Percentiles rank a stretch among this genome's conserved stretches.
These are phyloP conservation scores for Drosophila lini DNA, from an alignment of 1,140 invertebrate genomes.

Conservation along the genomic window DNA sequence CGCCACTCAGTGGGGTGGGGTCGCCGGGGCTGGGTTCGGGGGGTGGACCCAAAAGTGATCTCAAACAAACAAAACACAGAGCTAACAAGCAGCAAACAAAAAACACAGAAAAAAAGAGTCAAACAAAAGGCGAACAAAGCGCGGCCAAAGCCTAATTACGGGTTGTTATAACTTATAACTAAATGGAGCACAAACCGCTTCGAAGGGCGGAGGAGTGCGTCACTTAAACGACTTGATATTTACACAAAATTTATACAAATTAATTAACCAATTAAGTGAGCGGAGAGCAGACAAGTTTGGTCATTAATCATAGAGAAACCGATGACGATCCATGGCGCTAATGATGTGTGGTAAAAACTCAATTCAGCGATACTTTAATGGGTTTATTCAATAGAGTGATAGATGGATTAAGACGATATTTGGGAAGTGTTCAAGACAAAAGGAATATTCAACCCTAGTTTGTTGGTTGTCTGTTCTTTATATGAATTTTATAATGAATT, in stretches of 20 bases:
- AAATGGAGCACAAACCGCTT: conserved; percentile 27
- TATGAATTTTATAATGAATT: no score
- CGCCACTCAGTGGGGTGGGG: not conserved
- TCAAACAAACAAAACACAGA: conserved; percentile 53
- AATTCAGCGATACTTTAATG: conserved; percentile 19
- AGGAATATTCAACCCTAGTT: not conserved
- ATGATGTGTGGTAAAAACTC: conserved; percentile 40
- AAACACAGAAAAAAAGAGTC: conserved; percentile 16
- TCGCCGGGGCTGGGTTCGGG: not conserved
- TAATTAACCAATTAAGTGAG: conserved; percentile 61
- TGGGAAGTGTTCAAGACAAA: not conserved
- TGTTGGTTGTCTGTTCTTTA: not conserved
- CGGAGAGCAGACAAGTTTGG: conserved; percentile 20
- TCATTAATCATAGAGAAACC: conserved; percentile 49
- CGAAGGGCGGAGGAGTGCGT: conserved; percentile 18
- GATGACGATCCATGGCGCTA: conserved; percentile 19
- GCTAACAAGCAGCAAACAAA: conserved; percentile 32
- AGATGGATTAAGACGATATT: conserved; percentile 24
- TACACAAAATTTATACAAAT: conserved; percentile 57
- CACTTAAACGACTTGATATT: conserved; percentile 56
- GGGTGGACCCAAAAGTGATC: conserved; percentile 41
- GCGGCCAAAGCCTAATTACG: conserved; percentile 48
- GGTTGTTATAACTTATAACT: conserved; percentile 31
- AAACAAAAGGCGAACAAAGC: conserved; percentile 47
- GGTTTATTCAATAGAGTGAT: conserved; percentile 20